Conservation (phyloP, 2,888 invertebrate genomes). For the Callosobruchus maculatus region DNA sequence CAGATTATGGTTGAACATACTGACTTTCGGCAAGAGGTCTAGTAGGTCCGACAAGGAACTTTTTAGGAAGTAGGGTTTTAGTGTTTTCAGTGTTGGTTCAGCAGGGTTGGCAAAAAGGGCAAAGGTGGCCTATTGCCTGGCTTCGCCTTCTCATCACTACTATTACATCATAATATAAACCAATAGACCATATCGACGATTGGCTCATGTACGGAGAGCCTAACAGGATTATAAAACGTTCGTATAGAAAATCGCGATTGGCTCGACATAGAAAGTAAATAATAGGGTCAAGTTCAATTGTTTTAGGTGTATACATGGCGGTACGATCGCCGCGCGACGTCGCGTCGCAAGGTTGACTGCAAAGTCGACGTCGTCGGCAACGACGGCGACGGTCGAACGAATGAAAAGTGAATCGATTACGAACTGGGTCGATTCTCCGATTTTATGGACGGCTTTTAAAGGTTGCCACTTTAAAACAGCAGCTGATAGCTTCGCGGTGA, state of each 20-base stretch:
- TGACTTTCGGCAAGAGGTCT: no score
- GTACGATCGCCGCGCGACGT: neutral
- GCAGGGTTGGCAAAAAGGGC: no score
- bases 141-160: no score
- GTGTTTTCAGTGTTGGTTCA: no score
- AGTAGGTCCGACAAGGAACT: no score
- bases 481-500: neutral
- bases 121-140: no score
- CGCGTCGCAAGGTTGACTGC: neutral
- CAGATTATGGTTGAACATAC: no score
- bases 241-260: neutral
- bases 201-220: no score
- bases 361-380: neutral
- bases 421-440: neutral
- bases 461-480: neutral
- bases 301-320: neutral
- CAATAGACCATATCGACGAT: no score
- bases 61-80: no score
- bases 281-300: neutral
- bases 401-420: neutral
- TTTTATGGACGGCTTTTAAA: neutral
- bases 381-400: neutral
- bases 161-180: no score
- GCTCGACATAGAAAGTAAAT: neutral
- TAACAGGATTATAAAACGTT: neutral